Percentiles rank a stretch among this genome's conserved stretches.
phyloP scores from a whole-genome alignment of 2,888 invertebrate species.

The Lycaena phlaeas region DNA sequence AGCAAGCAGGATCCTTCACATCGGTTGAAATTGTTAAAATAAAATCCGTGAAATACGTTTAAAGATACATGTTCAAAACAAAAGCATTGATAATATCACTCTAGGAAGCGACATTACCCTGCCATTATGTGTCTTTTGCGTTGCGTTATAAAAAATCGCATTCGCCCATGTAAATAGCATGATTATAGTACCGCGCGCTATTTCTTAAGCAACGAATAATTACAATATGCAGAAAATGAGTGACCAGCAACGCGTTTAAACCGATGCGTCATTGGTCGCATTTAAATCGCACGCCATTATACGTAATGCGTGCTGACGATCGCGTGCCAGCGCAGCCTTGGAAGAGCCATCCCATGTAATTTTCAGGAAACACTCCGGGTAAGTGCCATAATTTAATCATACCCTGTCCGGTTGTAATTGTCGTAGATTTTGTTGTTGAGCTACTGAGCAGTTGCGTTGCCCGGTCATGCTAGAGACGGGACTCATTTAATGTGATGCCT shows the following conservation, averaged over 20 bases:
- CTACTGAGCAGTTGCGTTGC: slow-evolving; percentile 45
- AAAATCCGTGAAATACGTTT: too few species aligned
- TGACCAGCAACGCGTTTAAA: slow-evolving; percentile 54
- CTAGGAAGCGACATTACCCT: slow-evolving; percentile 2
- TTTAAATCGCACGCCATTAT: slow-evolving; percentile 50
- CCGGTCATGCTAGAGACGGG: slow-evolving; percentile 27
- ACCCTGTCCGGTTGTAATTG: slow-evolving; percentile 62
- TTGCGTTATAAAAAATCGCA: slow-evolving; percentile 3
- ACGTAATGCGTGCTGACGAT: slow-evolving; percentile 57
- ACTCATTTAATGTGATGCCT: slow-evolving; percentile 30
- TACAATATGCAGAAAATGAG: slow-evolving; percentile 39
- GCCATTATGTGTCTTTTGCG: slow-evolving; percentile 1
- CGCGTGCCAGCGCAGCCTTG: slow-evolving; percentile 66
- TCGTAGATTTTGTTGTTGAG: slow-evolving; percentile 56
- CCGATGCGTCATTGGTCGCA: slow-evolving; percentile 66
- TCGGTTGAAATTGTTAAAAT: too few species aligned
- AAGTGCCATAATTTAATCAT: slow-evolving; percentile 72
- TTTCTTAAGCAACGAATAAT: slow-evolving; percentile 28
- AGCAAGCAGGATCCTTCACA: too few species aligned
- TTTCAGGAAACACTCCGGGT: slow-evolving; percentile 68
- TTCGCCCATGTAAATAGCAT: slow-evolving; percentile 12
- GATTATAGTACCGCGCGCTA: slow-evolving; percentile 27
- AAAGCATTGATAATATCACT: not conserved
- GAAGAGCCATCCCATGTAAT: slow-evolving; percentile 67
- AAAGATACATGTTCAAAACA: not conserved